Evolutionary conservation across 2,888 invertebrate species (phyloP).

Genomic region (Agrotis ipsilon): DNA sequence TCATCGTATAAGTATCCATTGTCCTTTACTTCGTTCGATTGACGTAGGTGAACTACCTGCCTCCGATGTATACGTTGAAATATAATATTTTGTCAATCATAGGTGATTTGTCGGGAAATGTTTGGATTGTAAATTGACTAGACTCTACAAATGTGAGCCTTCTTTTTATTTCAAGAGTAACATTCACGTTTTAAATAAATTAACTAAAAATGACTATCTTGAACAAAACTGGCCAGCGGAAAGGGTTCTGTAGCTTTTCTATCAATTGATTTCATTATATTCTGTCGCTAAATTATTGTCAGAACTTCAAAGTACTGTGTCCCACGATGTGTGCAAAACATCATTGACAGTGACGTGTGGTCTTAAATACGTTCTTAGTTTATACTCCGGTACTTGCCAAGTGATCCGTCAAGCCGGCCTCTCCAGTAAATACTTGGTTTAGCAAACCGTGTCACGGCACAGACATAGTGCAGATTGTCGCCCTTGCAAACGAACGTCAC

Average conservation of each 20-base stretch:
- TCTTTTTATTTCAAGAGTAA: not conserved
- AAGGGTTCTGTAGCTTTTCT: not conserved
- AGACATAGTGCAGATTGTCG: slow-evolving; percentile 52
- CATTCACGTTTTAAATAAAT: not conserved
- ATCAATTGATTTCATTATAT: not conserved
- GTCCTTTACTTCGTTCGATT: slow-evolving; percentile 12
- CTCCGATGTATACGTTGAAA: not conserved
- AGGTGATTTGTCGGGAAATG: not conserved
- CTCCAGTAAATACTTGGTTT: slow-evolving; percentile 58
- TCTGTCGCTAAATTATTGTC: slow-evolving; percentile 11
- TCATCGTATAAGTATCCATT: not conserved
- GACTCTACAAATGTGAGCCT: not conserved
- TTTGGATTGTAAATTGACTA: not conserved
- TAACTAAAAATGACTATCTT: not conserved
- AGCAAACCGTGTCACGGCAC: slow-evolving; percentile 43
- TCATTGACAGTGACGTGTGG: slow-evolving; percentile 38
- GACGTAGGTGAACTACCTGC: slow-evolving; percentile 5
- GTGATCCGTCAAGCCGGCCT: slow-evolving; percentile 67
- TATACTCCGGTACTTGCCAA: slow-evolving; percentile 61
- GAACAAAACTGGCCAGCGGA: not conserved
- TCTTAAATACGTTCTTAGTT: slow-evolving; percentile 51
- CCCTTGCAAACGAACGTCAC: slow-evolving; percentile 46
- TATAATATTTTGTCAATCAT: not conserved
- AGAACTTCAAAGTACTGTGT: slow-evolving; percentile 29
- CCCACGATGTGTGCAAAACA: slow-evolving; percentile 32